Conservation (phyloP, 2,888 invertebrate species). For the Clivina fossor region DNA sequence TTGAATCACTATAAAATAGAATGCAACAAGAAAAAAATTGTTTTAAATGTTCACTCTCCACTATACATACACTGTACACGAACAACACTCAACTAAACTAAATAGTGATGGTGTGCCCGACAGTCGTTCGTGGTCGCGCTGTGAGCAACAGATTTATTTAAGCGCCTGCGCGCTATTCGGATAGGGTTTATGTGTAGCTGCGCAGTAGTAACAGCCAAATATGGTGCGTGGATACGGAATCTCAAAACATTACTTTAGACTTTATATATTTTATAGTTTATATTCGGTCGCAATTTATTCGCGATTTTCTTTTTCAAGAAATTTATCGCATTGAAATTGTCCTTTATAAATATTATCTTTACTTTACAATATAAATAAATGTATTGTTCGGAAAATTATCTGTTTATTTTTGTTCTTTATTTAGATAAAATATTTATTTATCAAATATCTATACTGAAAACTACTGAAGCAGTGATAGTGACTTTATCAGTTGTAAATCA, state of each 20-base stretch:
- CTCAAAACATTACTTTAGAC: constrained; percentile 16
- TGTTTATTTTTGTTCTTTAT: too few species aligned
- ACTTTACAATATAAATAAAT: too few species aligned
- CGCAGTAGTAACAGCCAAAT: constrained; percentile 44
- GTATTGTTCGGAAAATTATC: too few species aligned
- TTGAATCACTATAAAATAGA: constrained; percentile 6
- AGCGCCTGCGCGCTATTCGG: constrained; percentile 38
- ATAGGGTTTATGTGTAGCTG: too few species aligned
- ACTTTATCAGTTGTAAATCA: too few species aligned
- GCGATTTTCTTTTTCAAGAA: constrained; percentile 4
- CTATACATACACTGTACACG: constrained; percentile 18
- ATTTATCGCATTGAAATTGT: too few species aligned
- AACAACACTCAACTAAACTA: constrained; percentile 27
- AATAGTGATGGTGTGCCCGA: constrained; percentile 5
- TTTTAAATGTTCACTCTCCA: constrained; percentile 26
- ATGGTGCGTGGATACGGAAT: constrained; percentile 38
- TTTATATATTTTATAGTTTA: constrained; percentile 28
- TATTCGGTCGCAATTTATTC: constrained; percentile 33
- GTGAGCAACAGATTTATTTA: too few species aligned
- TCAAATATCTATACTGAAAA: too few species aligned
- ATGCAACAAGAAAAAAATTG: too few species aligned
- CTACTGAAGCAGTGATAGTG: too few species aligned
- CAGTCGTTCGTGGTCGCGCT: background rate
- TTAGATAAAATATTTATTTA: too few species aligned
- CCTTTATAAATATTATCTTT: too few species aligned